Evolutionary conservation across 2,113 vertebrate genomes (phyloP).

Genomic region (Apistogramma diplotaenia): DNA sequence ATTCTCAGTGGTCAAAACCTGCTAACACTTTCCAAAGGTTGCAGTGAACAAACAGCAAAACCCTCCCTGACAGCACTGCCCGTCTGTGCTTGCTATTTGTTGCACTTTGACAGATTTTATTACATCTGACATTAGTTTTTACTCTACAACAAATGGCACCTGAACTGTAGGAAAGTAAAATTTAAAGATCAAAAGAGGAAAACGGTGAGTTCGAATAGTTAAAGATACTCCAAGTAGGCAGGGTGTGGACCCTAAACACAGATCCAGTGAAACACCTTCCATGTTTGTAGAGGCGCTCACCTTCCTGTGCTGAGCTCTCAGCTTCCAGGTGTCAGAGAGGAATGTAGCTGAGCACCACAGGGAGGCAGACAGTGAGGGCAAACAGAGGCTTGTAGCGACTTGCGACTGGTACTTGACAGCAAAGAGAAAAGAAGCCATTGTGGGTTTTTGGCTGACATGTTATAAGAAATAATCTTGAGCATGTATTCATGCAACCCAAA

Average conservation of each 20-base stretch:
- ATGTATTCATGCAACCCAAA: neutral
- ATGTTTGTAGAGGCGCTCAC: constrained; percentile 42
- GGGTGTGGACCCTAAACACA: constrained; percentile 15
- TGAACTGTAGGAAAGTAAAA: neutral
- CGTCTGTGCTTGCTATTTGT: neutral
- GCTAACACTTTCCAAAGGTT: neutral
- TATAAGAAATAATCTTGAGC: neutral
- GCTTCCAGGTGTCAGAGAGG: constrained; percentile 69
- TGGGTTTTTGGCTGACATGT: neutral
- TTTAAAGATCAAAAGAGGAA: neutral
- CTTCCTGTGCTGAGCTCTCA: constrained; percentile 62
- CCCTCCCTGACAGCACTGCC: no score
- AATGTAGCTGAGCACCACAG: constrained; percentile 53
- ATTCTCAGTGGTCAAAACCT: neutral
- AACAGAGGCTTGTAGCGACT: constrained; percentile 55
- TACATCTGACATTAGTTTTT: neutral
- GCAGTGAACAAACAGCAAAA: no score
- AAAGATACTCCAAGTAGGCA: neutral
- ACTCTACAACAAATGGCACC: neutral
- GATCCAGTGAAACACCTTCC: constrained; percentile 23
- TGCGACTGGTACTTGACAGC: constrained; percentile 13
- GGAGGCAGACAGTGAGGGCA: constrained; percentile 14
- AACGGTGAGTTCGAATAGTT: neutral
- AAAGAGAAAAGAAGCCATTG: neutral
- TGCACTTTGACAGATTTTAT: neutral